Evolutionary conservation across 2,797 vertebrate genomes (phyloP), one percentile per base, ranked within the genome.

Genomic region (Calcarius lapponicus): DNA sequence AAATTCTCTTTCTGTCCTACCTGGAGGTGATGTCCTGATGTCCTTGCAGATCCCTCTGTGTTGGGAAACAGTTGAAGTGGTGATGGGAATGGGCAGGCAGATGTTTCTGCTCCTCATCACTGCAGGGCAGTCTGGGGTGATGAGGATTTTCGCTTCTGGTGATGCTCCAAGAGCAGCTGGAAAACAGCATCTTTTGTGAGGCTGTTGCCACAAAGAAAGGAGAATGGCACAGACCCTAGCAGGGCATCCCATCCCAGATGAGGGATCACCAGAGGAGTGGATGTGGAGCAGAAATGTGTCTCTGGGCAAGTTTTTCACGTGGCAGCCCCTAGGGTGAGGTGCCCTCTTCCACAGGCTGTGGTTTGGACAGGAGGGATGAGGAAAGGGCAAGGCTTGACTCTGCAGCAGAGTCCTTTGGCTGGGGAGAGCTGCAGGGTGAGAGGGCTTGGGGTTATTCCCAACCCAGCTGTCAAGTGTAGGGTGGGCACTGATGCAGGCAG

Each of bases 231-330:
- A 72, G 53, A 64, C 14, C 50, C 13, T 19, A 50, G 57, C 31
- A 62, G 48, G 48, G 56, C 34, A 42, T n/a, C n/a, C n/a, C 3
- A 0, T 24, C 29, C 47, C 42, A 7, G 31, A 4, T 0, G 5
- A 42, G 36, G 50, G 32, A 32, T 42, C 47, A 7, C 31, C 4
- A 64, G 54, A 21, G 32, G 60, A n/a, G 60, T 4, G 24, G 34
- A 22, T 2, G 3, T 9, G 15, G 32, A 50, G 53, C n/a, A 73
- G 67, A 76, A 66, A 29, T 0, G 0, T 17, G 10, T 19, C 43
- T 54, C 50, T 8, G 7, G 4, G 17, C 20, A 17, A 24, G 24
- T 5, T 43, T 34, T 24, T 8, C 34, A 18, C 19, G 1, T 0
- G 36, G 67, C 25, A 32, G 17, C 21, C 11, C 18, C 15, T 3